These are phyloP conservation scores for Dynastes grantii DNA, from an alignment of 2,888 invertebrate species.

Conservation along the genomic window DNA sequence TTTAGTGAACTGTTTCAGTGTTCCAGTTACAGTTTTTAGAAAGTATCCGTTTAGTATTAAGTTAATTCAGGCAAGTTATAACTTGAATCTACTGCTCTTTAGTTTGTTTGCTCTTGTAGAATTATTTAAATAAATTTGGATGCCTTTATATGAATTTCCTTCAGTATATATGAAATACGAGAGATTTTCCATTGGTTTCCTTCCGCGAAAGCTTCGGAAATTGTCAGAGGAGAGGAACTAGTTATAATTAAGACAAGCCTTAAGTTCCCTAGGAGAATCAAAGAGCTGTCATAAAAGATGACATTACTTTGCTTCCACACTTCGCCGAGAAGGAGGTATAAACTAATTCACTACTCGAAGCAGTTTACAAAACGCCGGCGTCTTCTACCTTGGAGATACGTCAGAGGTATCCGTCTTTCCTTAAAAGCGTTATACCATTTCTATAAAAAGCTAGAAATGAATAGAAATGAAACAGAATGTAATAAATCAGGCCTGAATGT, in stretches of 20 bases:
- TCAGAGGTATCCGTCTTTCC: slow-evolving; percentile 3
- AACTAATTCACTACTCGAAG: slow-evolving; percentile 2
- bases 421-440: slow-evolving; percentile 37
- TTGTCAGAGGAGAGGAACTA: slow-evolving; percentile 7
- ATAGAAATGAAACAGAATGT: slow-evolving; percentile 61
- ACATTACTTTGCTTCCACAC: neutral
- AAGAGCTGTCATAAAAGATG: slow-evolving; percentile 7
- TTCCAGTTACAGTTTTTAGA: too few species aligned
- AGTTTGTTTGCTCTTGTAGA: neutral
- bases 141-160: too few species aligned
- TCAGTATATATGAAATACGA: too few species aligned
- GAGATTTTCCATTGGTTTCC: neutral
- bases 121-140: too few species aligned
- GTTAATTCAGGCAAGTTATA: too few species aligned
- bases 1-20: too few species aligned
- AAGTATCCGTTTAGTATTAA: too few species aligned
- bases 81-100: neutral
- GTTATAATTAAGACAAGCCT: slow-evolving; percentile 11
- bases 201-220: neutral
- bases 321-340: neutral
- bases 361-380: neutral
- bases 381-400: neutral
- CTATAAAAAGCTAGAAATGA: slow-evolving; percentile 52
- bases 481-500: slow-evolving; percentile 62
- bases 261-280: slow-evolving; percentile 2